Percentiles rank a stretch among this genome's conserved stretches.
These are phyloP conservation scores for Drosophila phalerata DNA, from an alignment of 2,888 invertebrate genomes.

Conservation along the genomic window DNA sequence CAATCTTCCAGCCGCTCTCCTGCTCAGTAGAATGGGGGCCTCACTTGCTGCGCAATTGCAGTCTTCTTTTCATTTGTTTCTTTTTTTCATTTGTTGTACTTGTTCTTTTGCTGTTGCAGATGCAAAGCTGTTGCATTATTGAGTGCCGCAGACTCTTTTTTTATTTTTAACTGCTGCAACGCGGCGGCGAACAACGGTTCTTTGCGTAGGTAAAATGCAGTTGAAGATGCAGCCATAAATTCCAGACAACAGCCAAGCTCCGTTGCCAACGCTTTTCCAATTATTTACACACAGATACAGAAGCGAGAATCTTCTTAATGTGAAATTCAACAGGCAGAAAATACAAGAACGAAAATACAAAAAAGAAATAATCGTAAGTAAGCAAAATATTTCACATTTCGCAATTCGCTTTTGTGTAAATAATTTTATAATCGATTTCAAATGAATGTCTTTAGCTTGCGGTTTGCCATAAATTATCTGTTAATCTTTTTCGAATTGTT, in stretches of 20 bases:
- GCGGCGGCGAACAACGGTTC: slow-evolving; percentile 49
- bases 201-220: slow-evolving; percentile 76
- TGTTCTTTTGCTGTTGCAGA: slow-evolving; percentile 16
- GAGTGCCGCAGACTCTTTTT: slow-evolving; percentile 66
- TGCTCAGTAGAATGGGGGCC: slow-evolving; percentile 20
- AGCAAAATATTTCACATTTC: slow-evolving; percentile 25
- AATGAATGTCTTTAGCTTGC: slow-evolving; percentile 46
- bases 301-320: slow-evolving; percentile 61
- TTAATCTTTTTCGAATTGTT: slow-evolving; percentile 51
- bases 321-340: slow-evolving; percentile 57
- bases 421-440: slow-evolving; percentile 56
- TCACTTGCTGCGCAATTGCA: slow-evolving; percentile 77
- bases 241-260: slow-evolving; percentile 34
- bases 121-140: slow-evolving; percentile 37
- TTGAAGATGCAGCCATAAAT: slow-evolving; percentile 57
- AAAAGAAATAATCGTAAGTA: slow-evolving; percentile 11
- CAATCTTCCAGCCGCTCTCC: slow-evolving; percentile 46
- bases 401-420: slow-evolving; percentile 37
- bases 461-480: slow-evolving; percentile 58
- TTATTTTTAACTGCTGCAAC: slow-evolving; percentile 69
- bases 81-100: not conserved
- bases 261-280: slow-evolving; percentile 49
- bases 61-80: slow-evolving; percentile 6
- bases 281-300: slow-evolving; percentile 67
- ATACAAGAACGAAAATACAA: slow-evolving; percentile 15